phyloP scores from a whole-genome alignment of 2,888 invertebrate species.

The Drosophila conformis region DNA sequence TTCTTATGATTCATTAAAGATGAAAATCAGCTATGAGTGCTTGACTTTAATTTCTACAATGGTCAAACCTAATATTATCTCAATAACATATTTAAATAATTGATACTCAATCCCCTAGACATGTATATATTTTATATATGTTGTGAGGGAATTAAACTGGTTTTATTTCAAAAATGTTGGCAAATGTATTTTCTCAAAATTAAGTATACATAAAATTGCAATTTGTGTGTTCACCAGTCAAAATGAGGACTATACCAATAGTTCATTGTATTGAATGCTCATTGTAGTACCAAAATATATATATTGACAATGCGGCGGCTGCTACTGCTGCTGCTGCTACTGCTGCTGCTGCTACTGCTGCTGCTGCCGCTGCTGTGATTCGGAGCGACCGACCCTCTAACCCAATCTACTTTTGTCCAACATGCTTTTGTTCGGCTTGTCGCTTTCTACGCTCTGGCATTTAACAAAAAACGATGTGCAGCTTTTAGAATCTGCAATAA shows the following conservation, averaged over 20 bases:
- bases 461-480: conserved; percentile 47
- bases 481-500: conserved; percentile 43
- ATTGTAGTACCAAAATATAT: background rate
- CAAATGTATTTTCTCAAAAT: background rate
- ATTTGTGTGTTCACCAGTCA: background rate
- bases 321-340: background rate
- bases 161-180: background rate
- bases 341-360: background rate
- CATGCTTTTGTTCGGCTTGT: conserved; percentile 36
- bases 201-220: background rate
- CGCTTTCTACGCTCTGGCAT: conserved; percentile 57
- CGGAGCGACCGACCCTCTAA: conserved; percentile 43
- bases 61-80: background rate
- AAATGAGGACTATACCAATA: background rate
- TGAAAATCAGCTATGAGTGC: background rate
- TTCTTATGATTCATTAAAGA: too few relatives aligned
- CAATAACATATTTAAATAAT: background rate
- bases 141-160: background rate
- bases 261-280: background rate
- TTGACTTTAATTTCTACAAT: background rate
- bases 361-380: conserved; percentile 1
- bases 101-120: background rate
- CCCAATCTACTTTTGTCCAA: conserved; percentile 45
- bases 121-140: background rate
- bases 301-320: background rate